A percentile compares a stretch with the other conserved stretches of the same genome.
Conservation (phyloP, 2,797 vertebrate species). For the Emydoidea blandingii region DNA sequence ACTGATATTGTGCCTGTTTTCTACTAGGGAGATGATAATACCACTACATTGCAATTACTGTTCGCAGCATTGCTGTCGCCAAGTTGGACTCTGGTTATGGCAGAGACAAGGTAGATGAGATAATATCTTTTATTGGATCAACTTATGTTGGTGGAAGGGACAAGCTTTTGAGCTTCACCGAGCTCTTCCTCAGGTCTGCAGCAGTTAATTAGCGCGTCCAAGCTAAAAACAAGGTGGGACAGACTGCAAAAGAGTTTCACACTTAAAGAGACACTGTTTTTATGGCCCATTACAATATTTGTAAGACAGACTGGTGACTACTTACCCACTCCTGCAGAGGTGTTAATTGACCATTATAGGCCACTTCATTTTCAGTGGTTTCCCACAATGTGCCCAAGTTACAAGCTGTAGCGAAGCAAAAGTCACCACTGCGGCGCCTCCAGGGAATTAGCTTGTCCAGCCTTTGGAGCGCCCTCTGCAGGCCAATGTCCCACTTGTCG, state of each 20-base stretch:
- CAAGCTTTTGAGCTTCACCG: not conserved
- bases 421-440: no score
- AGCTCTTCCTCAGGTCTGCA: not conserved
- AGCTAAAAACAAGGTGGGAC: not conserved
- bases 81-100: not conserved
- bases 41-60: not conserved
- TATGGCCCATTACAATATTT: not conserved
- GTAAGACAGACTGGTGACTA: not conserved
- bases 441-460: no score
- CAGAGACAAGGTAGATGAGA: not conserved
- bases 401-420: not conserved
- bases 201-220: no score
- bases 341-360: not conserved
- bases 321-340: not conserved
- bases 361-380: not conserved
- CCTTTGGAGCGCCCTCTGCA: no score
- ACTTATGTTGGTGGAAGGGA: not conserved
- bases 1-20: not conserved
- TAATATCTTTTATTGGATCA: not conserved
- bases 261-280: no score
- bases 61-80: not conserved
- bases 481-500: no score
- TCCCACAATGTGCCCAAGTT: not conserved
- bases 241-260: not conserved
- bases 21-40: not conserved